phyloP scores from a whole-genome alignment of 2,888 invertebrate genomes.

The Elysia crispata region DNA sequence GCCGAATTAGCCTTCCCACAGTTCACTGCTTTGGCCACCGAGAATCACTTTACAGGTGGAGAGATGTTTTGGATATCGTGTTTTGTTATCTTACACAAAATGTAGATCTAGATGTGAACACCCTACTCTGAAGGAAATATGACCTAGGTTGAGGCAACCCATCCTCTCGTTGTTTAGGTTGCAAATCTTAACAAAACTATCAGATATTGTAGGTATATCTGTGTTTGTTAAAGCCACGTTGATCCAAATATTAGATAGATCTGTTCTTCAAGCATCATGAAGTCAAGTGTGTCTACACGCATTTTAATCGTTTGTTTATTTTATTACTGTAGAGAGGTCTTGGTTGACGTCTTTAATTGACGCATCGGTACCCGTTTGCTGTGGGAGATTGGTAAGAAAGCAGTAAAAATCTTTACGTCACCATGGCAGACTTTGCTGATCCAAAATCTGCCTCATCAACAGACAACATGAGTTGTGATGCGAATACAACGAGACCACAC shows the following conservation, averaged over 20 bases:
- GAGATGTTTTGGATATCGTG: slow-evolving; percentile 45
- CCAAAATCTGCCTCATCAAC: not conserved
- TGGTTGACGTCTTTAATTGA: not conserved
- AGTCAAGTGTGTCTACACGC: too few relatives aligned
- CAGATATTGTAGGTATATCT: too few relatives aligned
- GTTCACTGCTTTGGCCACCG: slow-evolving; percentile 26
- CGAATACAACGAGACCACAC: not conserved
- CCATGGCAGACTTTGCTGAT: too few relatives aligned
- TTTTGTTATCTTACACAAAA: slow-evolving; percentile 2
- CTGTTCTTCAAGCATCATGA: too few relatives aligned
- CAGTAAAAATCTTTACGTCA: too few relatives aligned
- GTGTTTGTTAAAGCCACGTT: too few relatives aligned
- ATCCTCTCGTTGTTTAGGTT: too few relatives aligned
- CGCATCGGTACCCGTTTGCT: not conserved
- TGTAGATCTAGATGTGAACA: not conserved
- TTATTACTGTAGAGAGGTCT: not conserved
- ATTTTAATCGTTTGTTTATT: not conserved
- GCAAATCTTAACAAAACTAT: too few relatives aligned
- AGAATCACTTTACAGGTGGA: slow-evolving; percentile 48
- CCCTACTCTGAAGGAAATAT: too few relatives aligned
- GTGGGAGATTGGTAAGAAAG: too few relatives aligned
- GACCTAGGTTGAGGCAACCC: too few relatives aligned
- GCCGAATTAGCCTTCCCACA: slow-evolving; percentile 36
- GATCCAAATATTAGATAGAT: too few relatives aligned
- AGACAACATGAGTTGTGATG: not conserved